phyloP scores from a whole-genome alignment of 2,797 vertebrate genomes.

The Argya squamiceps region DNA sequence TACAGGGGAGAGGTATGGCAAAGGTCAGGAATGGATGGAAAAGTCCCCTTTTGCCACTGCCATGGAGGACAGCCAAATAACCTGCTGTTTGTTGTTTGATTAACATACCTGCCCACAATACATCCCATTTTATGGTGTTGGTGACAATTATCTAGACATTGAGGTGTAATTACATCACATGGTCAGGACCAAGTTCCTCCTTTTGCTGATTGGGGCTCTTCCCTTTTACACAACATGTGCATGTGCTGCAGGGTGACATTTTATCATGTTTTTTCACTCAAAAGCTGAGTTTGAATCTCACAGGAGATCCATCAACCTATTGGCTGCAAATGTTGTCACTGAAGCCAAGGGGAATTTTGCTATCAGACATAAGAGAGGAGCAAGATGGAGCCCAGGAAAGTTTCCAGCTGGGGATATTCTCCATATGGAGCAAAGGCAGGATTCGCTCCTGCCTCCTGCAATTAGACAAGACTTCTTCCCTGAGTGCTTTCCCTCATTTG shows the following conservation, averaged over 20 bases:
- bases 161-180: neutral
- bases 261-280: neutral
- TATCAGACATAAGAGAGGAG: neutral
- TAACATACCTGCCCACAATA: neutral
- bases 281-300: neutral
- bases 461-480: neutral
- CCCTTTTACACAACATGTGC: neutral
- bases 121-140: neutral
- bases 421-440: neutral
- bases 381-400: neutral
- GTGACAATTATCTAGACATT: neutral
- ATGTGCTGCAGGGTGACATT: fast-evolving
- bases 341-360: constrained; percentile 7
- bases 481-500: neutral
- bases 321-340: neutral
- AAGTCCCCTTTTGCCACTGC: fast-evolving
- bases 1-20: neutral
- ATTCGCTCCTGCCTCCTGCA: neutral
- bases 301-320: neutral
- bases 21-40: neutral
- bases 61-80: neutral
- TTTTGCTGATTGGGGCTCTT: neutral
- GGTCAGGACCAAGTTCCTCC: neutral
- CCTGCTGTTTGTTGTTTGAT: neutral
- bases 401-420: neutral